Conservation (phyloP, 2,113 vertebrate species). For the Lipophrys pholis region DNA sequence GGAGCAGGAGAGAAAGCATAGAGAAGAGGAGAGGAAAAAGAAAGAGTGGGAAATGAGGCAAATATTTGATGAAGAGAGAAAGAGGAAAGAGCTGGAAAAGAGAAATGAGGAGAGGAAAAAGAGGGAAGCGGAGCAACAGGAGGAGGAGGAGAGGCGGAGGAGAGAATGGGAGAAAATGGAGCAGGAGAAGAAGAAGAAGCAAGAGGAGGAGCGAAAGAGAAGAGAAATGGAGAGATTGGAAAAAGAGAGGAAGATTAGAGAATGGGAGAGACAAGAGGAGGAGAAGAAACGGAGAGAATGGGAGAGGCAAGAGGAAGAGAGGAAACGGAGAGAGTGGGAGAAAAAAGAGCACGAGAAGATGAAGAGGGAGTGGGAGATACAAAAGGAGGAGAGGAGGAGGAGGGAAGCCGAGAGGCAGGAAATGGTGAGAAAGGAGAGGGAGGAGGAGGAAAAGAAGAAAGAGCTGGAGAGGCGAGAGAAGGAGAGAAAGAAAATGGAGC, state of each 20-base stretch:
- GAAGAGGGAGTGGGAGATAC: constrained; percentile 21
- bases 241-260: constrained; percentile 52
- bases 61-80: constrained; percentile 58
- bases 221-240: constrained; percentile 49
- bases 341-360: constrained; percentile 10
- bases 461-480: constrained; percentile 46
- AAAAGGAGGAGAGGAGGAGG: constrained; percentile 38
- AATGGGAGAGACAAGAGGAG: constrained; percentile 40
- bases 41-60: constrained; percentile 58
- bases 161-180: constrained; percentile 59
- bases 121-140: constrained; percentile 40
- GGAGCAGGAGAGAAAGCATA: constrained; percentile 43
- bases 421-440: constrained; percentile 39
- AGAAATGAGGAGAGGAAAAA: constrained; percentile 50
- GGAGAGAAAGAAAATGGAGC: constrained; percentile 41
- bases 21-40: constrained; percentile 48
- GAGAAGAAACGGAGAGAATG: constrained; percentile 36
- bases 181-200: constrained; percentile 34
- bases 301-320: constrained; percentile 50
- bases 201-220: constrained; percentile 47
- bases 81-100: constrained; percentile 49
- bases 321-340: constrained; percentile 32
- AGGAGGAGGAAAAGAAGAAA: constrained; percentile 33
- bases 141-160: constrained; percentile 48
- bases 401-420: constrained; percentile 45